Percentiles rank a stretch among this genome's conserved stretches.
Evolutionary conservation across 2,888 invertebrate genomes (phyloP).

Genomic region (Epinotia bilunana): DNA sequence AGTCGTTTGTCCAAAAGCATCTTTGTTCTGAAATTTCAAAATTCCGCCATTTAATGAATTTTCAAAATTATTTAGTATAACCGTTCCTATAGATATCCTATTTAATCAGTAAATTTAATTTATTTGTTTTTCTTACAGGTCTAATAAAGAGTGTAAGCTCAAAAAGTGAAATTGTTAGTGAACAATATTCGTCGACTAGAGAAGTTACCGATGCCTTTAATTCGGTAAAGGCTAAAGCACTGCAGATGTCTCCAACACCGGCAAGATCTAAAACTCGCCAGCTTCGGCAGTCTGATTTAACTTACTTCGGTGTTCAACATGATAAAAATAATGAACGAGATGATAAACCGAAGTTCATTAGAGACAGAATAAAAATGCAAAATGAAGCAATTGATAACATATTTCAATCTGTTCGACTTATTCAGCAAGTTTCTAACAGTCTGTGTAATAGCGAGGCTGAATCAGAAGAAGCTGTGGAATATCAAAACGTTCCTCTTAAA

Average conservation of each 20-base stretch:
- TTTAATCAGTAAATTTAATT: background rate
- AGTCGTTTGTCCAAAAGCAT: too few species aligned
- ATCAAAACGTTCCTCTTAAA: conserved; percentile 72
- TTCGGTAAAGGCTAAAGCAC: conserved; percentile 55
- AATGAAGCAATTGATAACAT: conserved; percentile 64
- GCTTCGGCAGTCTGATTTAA: conserved; percentile 84
- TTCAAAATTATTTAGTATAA: too few species aligned
- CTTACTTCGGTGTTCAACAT: conserved; percentile 81
- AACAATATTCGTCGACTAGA: conserved; percentile 18
- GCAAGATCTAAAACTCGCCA: conserved; percentile 73
- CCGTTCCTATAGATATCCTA: background rate
- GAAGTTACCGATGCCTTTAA: conserved; percentile 46
- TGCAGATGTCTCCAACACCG: conserved; percentile 62
- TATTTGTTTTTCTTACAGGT: conserved; percentile 45
- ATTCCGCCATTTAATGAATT: too few species aligned
- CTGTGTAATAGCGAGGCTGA: conserved; percentile 77
- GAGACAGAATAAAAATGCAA: conserved; percentile 47
- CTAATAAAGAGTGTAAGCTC: conserved; percentile 50
- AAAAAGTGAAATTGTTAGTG: conserved; percentile 34
- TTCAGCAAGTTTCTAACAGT: conserved; percentile 73
- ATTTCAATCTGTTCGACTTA: conserved; percentile 74
- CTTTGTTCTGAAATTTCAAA: too few species aligned
- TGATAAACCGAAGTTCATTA: conserved; percentile 44
- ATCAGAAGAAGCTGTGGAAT: conserved; percentile 73
- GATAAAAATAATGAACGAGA: conserved; percentile 45